These are phyloP conservation scores for Cyclina sinensis DNA, from an alignment of 1,140 invertebrate genomes.

Conservation along the genomic window DNA sequence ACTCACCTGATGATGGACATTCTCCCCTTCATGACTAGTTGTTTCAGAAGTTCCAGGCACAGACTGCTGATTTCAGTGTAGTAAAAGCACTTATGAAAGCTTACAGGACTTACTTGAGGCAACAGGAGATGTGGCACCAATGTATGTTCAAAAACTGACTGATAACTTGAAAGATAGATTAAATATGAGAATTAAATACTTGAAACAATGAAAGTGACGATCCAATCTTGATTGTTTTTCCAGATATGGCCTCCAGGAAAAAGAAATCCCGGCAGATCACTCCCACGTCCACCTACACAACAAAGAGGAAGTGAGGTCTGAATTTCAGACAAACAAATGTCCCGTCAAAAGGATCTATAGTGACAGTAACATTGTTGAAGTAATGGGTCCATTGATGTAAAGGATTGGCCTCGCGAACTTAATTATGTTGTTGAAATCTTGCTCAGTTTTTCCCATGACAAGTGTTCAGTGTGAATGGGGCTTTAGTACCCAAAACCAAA, in stretches of 20 bases:
- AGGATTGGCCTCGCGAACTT: background rate
- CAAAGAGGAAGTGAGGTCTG: constrained; percentile 5
- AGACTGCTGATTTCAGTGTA: constrained; percentile 1
- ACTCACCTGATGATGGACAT: constrained; percentile 50
- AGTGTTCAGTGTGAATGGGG: constrained; percentile 52
- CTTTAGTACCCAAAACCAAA: constrained; percentile 51
- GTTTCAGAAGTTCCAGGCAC: constrained; percentile 21
- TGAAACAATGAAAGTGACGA: constrained; percentile 24
- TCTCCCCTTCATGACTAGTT: constrained; percentile 3
- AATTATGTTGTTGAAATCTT: constrained; percentile 5
- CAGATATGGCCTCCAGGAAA: constrained; percentile 16
- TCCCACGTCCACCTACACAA: background rate
- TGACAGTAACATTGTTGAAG: background rate
- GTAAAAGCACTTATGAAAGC: constrained; percentile 22
- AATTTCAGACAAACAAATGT: background rate
- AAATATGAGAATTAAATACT: background rate
- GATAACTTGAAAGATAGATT: background rate
- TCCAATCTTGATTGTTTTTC: background rate
- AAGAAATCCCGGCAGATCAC: background rate
- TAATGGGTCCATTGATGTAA: background rate
- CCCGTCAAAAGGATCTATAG: background rate
- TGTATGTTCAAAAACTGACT: background rate
- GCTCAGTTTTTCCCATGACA: background rate
- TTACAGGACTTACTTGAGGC: background rate
- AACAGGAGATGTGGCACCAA: background rate